Evolutionary conservation across 2,888 invertebrate genomes (phyloP).

Genomic region (Prosapia bicincta): DNA sequence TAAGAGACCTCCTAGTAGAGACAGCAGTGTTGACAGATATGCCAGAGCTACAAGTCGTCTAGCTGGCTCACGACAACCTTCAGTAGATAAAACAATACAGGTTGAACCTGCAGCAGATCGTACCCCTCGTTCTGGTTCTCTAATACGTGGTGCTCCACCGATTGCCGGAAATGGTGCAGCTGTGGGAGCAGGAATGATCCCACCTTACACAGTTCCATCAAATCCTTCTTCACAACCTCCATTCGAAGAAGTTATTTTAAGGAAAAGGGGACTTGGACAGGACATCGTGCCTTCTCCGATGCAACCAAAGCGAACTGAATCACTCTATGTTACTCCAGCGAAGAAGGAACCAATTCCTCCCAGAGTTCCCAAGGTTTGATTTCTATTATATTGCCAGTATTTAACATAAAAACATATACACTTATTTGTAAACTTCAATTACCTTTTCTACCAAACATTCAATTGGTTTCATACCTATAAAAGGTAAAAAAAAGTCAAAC

Average conservation of each 20-base stretch:
- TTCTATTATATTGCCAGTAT: no score
- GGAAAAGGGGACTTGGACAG: constrained; percentile 75
- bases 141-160: constrained; percentile 45
- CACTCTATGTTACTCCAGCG: constrained; percentile 69
- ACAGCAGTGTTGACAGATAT: constrained; percentile 80
- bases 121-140: constrained; percentile 43
- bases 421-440: no score
- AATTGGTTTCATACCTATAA: no score
- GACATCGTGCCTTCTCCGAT: constrained; percentile 84
- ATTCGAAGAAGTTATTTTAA: constrained; percentile 77
- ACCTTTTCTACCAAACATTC: no score
- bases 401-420: no score
- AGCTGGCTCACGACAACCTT: constrained; percentile 68
- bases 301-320: constrained; percentile 89
- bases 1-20: constrained; percentile 84
- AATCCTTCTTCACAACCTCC: constrained; percentile 56
- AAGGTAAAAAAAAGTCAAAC: no score
- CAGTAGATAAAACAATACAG: constrained; percentile 61
- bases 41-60: constrained; percentile 64
- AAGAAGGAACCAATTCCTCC: constrained; percentile 38
- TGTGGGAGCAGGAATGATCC: constrained; percentile 52
- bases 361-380: constrained; percentile 40
- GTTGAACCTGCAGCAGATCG: constrained; percentile 43
- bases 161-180: constrained; percentile 61
- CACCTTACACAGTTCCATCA: constrained; percentile 45